Evolutionary conservation across 2,888 invertebrate species (phyloP).

Genomic region (Nomada ruficornis): DNA sequence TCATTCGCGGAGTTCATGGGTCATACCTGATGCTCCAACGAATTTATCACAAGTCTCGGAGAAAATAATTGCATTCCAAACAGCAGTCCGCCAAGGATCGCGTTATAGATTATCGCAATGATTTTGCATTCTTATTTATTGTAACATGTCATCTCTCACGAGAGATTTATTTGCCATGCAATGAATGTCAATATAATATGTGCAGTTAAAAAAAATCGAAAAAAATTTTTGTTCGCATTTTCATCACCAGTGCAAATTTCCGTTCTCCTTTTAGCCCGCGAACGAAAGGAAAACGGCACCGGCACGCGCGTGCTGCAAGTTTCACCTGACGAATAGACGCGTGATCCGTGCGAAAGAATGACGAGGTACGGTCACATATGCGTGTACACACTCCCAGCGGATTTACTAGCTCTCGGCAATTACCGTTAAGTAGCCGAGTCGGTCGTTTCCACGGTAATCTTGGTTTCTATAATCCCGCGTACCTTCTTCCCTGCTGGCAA

Average conservation of each 20-base stretch:
- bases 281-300: conserved; percentile 52
- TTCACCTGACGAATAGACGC: conserved; percentile 43
- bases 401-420: conserved; percentile 67
- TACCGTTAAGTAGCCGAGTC: conserved; percentile 68
- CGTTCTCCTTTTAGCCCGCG: conserved; percentile 8
- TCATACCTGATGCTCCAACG: background rate
- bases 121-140: background rate
- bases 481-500: conserved; percentile 68
- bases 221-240: too few relatives aligned
- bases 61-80: background rate
- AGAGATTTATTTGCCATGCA: background rate
- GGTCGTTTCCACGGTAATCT: conserved; percentile 72
- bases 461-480: conserved; percentile 67
- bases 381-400: conserved; percentile 37
- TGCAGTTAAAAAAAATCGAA: too few relatives aligned
- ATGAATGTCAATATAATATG: background rate
- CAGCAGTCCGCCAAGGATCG: too few relatives aligned
- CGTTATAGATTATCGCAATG: background rate
- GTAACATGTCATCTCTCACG: too few relatives aligned
- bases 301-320: conserved; percentile 21
- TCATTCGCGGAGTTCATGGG: background rate
- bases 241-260: background rate
- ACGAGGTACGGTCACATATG: conserved; percentile 12
- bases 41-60: background rate
- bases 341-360: conserved; percentile 20